Base-by-base conservation (phyloP, 2,888 invertebrate genomes). In the Plusia festucae region DNA sequence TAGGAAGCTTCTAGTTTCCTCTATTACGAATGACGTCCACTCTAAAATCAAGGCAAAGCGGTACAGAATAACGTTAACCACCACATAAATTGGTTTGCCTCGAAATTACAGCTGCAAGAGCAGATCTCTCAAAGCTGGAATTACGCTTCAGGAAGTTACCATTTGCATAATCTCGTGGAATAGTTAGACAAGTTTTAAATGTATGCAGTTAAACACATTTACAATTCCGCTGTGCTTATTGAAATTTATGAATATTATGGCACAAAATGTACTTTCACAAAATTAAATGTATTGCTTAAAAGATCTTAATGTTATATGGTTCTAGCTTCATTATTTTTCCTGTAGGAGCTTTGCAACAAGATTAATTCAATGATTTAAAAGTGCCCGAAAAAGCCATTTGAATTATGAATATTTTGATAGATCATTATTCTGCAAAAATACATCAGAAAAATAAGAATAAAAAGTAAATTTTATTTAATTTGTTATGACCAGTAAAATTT, bases 81-180 rank as follows among this genome's bases (percentile, higher is more conserved):
- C 18, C 18, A n/a, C n/a, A 18, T 49, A 49, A 49, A 49, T 49
- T 49, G 20, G 18, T 18, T 49, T 49, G 20, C 18, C 11, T 11
- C 46, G 16, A 46, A 46, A 18, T 46, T 46, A 46, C 18, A 18
- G 18, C 18, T 18, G 9, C 18, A 18, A 49, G 11, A 49, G 46
- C 46, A 18, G 46, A 49, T 49, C 11, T 16, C 46, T 49, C 46
- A 20, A 49, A 49, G 46, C 46, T 49, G 20, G 20, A 49, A 18
- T 49, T 20, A 18, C 46, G 20, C 46, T 20, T 2, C 46, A 20
- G 20, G 18, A 40, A 49, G 46, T 49, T 49, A 49, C 9, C 46
- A 49, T 44, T 57, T 44, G 56, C 32, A 57, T 44, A 44, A 44
- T 22, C 24, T 20, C 44, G n/a, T 24, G 24, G 20, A 46, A 24